Conservation (phyloP, 2,797 vertebrate species). For the Eulemur coronatus region DNA sequence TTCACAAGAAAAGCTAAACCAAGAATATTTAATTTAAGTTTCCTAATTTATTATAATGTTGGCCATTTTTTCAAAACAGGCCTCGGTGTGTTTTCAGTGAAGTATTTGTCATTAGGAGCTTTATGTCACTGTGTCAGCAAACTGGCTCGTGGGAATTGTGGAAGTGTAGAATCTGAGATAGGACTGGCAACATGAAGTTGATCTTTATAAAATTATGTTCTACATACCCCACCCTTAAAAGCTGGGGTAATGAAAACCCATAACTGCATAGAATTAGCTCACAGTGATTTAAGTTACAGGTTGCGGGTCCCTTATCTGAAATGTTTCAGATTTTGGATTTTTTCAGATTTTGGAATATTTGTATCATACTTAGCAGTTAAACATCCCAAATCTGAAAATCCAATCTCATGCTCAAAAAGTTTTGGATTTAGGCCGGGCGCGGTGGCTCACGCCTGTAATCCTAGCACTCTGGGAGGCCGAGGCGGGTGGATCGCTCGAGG, state of each 20-base stretch:
- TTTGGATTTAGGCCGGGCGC: too few relatives aligned
- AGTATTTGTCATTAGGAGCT: background rate
- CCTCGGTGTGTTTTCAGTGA: background rate
- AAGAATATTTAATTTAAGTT: background rate
- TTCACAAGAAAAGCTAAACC: background rate
- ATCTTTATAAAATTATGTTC: background rate
- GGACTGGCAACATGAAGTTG: background rate
- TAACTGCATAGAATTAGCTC: background rate
- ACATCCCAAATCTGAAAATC: background rate
- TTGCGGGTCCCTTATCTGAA: background rate
- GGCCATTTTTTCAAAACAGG: background rate
- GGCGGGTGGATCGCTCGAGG: too few relatives aligned
- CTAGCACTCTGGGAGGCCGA: too few relatives aligned
- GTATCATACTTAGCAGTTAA: background rate
- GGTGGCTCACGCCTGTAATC: too few relatives aligned
- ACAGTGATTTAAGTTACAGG: background rate
- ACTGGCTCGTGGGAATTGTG: background rate
- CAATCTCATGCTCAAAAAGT: background rate
- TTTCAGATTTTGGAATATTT: background rate
- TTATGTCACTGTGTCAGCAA: background rate
- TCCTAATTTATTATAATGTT: background rate
- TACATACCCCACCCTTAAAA: background rate
- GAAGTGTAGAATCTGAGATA: background rate
- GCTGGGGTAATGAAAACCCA: background rate
- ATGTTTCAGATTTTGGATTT: background rate